Conservation (phyloP, 1,140 invertebrate genomes). For the Marisa cornuarietis region DNA sequence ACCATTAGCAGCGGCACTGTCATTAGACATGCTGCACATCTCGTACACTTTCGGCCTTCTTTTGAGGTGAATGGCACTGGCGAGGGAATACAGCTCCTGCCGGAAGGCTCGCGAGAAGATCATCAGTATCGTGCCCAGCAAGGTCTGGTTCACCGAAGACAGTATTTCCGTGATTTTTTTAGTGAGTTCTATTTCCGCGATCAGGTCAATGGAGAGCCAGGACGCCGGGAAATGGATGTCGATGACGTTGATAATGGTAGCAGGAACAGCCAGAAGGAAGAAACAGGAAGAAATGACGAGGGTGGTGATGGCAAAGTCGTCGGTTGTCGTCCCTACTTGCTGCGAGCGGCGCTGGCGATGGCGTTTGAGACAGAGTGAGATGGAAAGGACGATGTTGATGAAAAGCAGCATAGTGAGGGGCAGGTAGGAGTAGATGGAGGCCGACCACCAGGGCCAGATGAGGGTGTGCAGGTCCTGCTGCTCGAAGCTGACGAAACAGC, state of each 20-base stretch:
- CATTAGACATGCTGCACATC: slow-evolving; percentile 24
- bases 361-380: slow-evolving; percentile 47
- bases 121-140: slow-evolving; percentile 29
- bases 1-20: background rate
- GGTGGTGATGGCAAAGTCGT: slow-evolving; percentile 41
- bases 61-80: slow-evolving; percentile 14
- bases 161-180: slow-evolving; percentile 39
- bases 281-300: slow-evolving; percentile 47
- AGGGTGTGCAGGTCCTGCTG: slow-evolving; percentile 50
- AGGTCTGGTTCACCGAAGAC: slow-evolving; percentile 25
- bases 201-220: slow-evolving; percentile 34
- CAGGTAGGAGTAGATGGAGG: slow-evolving; percentile 54
- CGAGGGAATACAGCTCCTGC: slow-evolving; percentile 16
- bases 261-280: slow-evolving; percentile 53
- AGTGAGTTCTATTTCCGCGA: slow-evolving; percentile 37
- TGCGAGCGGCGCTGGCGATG: slow-evolving; percentile 17
- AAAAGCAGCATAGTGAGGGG: slow-evolving; percentile 51
- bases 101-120: slow-evolving; percentile 32
- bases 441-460: slow-evolving; percentile 60
- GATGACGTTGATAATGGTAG: slow-evolving; percentile 53
- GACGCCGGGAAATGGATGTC: slow-evolving; percentile 47
- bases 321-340: background rate
- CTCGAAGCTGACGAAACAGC: slow-evolving; percentile 47
- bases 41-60: slow-evolving; percentile 36
- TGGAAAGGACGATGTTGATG: slow-evolving; percentile 46